Base-by-base conservation (phyloP, 2,797 vertebrate species). In the Eutrigla gurnardus region DNA sequence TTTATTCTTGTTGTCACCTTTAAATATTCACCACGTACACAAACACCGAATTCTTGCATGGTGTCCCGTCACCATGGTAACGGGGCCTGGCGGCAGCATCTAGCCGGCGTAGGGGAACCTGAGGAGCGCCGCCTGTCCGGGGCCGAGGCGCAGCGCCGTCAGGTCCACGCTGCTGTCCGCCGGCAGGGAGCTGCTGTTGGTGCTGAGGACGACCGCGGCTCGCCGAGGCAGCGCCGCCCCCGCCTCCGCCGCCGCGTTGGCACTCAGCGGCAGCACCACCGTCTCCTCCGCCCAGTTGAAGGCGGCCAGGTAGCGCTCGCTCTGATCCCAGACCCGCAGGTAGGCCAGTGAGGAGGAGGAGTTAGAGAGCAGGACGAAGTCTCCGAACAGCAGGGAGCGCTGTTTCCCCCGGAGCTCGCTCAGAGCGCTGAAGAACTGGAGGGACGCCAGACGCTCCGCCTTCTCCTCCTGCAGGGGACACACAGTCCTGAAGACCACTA, bases 241-340 rank as follows among this genome's bases (percentile, higher is more conserved):
- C 1, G 25, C 25, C 25, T 25, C 25, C 25, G 25, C 25, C 25
- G 25, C 25, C 25, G 25, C 25, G 25, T 25, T 25, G 25, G 25
- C 25, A 1, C 18, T 63, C 15, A 87, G 76, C 1, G 76, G 15
- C 7, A 94, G 72, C 40, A 42, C 18, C 1, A 3, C 73, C 0
- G 8, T 25, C 1, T 60, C 43, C 0, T 66, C 25, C 2, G 80
- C 85, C 75, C 94, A 95, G 90, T 97, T 97, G 76, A 97, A 93
- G 45, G 92, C 91, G 0, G 93, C 89, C 33, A 97, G 14, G 84
- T 90, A 97, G 2, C 96, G 95, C 2, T 82, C 55, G 14, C 93
- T 97, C 90, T 97, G 96, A 79, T 98, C 97, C 97, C 97, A 98
- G 8, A 68, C 46, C 1, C 96, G 94, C 70, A 94, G 13, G 69